Percentiles rank a stretch among this genome's conserved stretches.
phyloP scores from a whole-genome alignment of 2,888 invertebrate genomes.

The Oscheius onirici region DNA sequence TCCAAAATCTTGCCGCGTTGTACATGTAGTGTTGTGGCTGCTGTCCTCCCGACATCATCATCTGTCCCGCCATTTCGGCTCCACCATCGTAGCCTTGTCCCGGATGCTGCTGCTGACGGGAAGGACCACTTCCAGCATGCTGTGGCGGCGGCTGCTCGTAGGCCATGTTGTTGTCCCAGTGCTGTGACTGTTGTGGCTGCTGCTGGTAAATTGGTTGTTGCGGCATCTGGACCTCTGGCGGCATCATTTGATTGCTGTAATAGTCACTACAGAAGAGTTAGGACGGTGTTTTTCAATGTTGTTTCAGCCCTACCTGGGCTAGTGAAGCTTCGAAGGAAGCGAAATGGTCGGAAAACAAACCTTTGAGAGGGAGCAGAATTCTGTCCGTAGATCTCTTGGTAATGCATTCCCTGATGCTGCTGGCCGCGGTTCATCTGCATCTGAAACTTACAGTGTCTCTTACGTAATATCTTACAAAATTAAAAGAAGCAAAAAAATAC shows the following conservation, averaged over 20 bases:
- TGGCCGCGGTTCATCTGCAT: slow-evolving; percentile 6
- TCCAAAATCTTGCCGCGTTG: neutral
- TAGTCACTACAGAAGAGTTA: neutral
- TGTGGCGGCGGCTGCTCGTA: too few relatives aligned
- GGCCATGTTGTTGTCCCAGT: too few relatives aligned
- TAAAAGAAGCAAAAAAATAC: neutral
- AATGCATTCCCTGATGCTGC: neutral
- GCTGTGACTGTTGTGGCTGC: too few relatives aligned
- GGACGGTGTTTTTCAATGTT: neutral
- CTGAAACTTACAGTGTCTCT: neutral
- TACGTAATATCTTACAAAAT: neutral
- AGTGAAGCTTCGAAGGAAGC: neutral
- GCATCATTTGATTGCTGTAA: neutral
- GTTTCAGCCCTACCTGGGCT: too few relatives aligned
- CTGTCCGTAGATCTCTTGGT: slow-evolving; percentile 5
- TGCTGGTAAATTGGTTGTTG: too few relatives aligned
- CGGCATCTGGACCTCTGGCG: too few relatives aligned
- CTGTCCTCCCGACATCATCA: neutral
- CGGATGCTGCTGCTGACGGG: too few relatives aligned
- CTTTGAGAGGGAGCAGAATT: neutral
- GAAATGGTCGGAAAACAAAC: neutral
- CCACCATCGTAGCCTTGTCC: too few relatives aligned
- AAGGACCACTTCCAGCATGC: too few relatives aligned
- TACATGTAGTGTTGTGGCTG: neutral
- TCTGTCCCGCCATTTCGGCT: too few relatives aligned